phyloP scores from a whole-genome alignment of 2,888 invertebrate species.

The Troides oblongomaculatus region DNA sequence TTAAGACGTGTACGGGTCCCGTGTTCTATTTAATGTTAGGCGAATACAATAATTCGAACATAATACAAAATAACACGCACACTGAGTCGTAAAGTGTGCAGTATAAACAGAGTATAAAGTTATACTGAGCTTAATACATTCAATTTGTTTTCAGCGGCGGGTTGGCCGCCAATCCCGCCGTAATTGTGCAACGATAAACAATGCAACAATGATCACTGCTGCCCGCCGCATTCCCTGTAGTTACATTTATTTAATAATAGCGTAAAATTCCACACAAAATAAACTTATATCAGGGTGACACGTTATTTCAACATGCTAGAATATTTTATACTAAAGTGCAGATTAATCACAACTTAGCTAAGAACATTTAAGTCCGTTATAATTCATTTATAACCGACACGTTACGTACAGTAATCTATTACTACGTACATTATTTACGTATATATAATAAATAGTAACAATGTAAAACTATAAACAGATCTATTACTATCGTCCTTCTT shows the following conservation, averaged over 20 bases:
- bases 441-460: too few species aligned
- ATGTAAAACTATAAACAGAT: too few species aligned
- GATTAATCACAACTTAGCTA: background rate
- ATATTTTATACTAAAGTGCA: background rate
- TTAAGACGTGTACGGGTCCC: constrained; percentile 31
- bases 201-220: constrained; percentile 56
- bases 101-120: constrained; percentile 56
- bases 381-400: background rate
- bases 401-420: background rate
- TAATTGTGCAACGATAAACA: constrained; percentile 60
- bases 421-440: too few species aligned
- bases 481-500: too few species aligned
- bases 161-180: constrained; percentile 44
- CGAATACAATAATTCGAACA: constrained; percentile 47
- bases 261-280: constrained; percentile 18
- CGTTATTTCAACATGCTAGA: constrained; percentile 8
- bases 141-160: constrained; percentile 63
- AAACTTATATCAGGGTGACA: constrained; percentile 7
- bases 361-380: background rate
- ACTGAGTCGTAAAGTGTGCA: constrained; percentile 55
- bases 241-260: constrained; percentile 22
- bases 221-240: constrained; percentile 25
- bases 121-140: constrained; percentile 58
- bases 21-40: constrained; percentile 35
- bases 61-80: constrained; percentile 64